phyloP scores from a whole-genome alignment of 2,113 vertebrate species.

The Pholis gunnellus region DNA sequence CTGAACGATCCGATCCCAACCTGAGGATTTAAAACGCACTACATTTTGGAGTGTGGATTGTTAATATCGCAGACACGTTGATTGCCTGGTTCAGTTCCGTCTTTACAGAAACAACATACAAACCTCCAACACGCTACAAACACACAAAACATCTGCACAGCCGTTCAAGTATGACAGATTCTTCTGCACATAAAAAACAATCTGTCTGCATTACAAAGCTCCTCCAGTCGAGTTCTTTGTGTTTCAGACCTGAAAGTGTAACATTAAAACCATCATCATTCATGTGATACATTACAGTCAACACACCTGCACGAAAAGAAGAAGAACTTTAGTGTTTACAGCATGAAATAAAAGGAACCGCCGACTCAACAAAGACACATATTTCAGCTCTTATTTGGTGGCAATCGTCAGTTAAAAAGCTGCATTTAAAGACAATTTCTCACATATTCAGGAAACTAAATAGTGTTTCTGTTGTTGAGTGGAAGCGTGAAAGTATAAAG shows the following conservation, averaged over 20 bases:
- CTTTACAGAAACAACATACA: slow-evolving; percentile 5
- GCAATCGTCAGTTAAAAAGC: too few species aligned
- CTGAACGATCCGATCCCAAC: slow-evolving; percentile 16
- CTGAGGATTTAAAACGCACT: background rate
- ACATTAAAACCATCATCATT: background rate
- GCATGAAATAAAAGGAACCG: background rate
- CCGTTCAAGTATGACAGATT: slow-evolving; percentile 31
- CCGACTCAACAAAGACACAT: background rate
- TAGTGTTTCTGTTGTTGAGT: background rate
- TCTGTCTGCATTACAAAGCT: background rate
- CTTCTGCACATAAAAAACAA: slow-evolving; percentile 9
- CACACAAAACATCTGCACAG: slow-evolving; percentile 22
- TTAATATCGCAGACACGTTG: background rate
- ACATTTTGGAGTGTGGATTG: background rate
- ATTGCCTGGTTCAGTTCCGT: slow-evolving; percentile 19
- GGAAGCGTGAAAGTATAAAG: background rate
- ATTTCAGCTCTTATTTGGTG: background rate
- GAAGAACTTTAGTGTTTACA: background rate
- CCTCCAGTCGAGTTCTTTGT: background rate
- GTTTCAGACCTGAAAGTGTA: background rate
- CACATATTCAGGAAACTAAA: background rate
- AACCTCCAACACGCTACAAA: background rate
- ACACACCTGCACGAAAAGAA: background rate
- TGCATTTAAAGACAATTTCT: background rate
- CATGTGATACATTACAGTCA: slow-evolving; percentile 14